Base-by-base conservation (phyloP, 2,888 invertebrate species). In the Philonicus albiceps region DNA sequence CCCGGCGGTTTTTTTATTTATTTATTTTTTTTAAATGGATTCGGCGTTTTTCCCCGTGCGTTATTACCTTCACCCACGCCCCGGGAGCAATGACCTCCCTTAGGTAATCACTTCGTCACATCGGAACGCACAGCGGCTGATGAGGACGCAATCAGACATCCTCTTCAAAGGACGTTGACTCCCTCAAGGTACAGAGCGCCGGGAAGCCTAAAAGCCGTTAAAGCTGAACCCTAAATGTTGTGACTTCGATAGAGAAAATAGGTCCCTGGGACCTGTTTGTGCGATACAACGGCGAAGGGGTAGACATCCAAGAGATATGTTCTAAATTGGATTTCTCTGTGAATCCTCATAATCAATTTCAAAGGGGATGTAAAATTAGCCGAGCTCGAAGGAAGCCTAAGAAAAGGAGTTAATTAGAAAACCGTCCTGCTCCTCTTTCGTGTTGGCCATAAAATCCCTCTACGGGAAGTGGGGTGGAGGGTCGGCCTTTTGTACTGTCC, bases 311-410 rank as follows among this genome's bases (percentile, higher is more conserved):
- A 64, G 74, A 78, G 49, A 78, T 78, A 49, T 78, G 78, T 27
- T 78, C 49, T 30, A 78, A 78, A 78, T 78, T 78, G 49, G 78
- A 78, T 78, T 78, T 78, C 49, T 27, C 78, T 27, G 78, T 78
- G 78, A 78, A 78, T 78, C 49, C 30, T 49, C 78, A 78, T 78
- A 78, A 78, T 78, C 78, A 78, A 27, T 78, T 78, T 78, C 31
- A 49, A 78, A 78, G 49, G 78, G 49, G 53, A 27, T 78, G 30
- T 27, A 78, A 78, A 78, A 43, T 78, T 78, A 78, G 49, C 49
- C 27, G 27, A 78, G 30, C 78, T 78, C 30, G 78, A 78, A 49
- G 30, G 30, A 22, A 49, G n/a, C 43, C 30, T 49, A 43, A 49
- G 30, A 78, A 22, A 37, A 49, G 49, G 37, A 78, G 78, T 78